A percentile compares a stretch with the other conserved stretches of the same genome.
Evolutionary conservation across 2,797 vertebrate genomes (phyloP).

Genomic region (Scolopax rusticola): DNA sequence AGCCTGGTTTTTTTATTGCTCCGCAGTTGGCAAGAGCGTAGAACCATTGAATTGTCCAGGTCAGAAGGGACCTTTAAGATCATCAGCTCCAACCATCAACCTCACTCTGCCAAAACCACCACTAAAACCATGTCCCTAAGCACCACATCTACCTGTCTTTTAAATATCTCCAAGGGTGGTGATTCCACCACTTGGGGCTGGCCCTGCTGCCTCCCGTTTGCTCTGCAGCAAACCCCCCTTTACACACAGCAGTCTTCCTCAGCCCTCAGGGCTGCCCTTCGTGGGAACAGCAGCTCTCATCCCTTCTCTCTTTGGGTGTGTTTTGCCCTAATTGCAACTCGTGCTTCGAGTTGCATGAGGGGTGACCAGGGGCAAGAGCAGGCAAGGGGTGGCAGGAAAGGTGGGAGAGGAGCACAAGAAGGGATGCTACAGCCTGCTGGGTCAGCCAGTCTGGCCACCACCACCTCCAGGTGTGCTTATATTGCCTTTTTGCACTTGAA

Average conservation of each 20-base stretch:
- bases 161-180: not conserved
- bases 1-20: not conserved
- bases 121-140: not conserved
- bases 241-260: not conserved
- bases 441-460: not conserved
- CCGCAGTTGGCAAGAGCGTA: not conserved
- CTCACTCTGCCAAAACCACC: not conserved
- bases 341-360: not conserved
- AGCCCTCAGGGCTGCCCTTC: not conserved
- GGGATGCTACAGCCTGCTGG: not conserved
- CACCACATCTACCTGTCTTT: not conserved
- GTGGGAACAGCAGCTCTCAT: not conserved
- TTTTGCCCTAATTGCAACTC: not conserved
- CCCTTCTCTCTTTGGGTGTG: not conserved
- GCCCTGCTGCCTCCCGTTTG: accelerated
- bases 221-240: not conserved
- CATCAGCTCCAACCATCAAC: not conserved
- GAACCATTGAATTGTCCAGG: not conserved
- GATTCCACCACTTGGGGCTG: not conserved
- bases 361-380: not conserved
- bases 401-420: accelerated
- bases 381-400: accelerated
- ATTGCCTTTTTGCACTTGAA: not conserved
- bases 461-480: not conserved
- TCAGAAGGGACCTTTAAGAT: not conserved